These are phyloP conservation scores for Alectura lathami DNA, from an alignment of 2,113 vertebrate genomes.

Conservation along the genomic window DNA sequence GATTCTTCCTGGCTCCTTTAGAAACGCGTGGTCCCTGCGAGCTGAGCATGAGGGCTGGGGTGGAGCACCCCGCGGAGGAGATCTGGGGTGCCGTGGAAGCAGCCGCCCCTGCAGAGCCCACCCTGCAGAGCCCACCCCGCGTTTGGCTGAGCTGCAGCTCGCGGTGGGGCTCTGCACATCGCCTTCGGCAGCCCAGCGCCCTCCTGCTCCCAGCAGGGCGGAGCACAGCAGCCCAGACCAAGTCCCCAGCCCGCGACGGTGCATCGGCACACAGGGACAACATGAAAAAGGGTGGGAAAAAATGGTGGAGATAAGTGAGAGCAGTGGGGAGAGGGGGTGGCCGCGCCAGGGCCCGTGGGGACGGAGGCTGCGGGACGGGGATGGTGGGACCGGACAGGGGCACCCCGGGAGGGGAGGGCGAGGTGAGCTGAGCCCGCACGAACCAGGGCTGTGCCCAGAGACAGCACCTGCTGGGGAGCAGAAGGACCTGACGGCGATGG, in stretches of 20 bases:
- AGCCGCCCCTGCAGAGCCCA: not conserved
- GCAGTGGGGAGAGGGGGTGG: not conserved
- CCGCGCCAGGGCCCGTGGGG: rapidly evolving
- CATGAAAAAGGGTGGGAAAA: not conserved
- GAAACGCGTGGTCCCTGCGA: not conserved
- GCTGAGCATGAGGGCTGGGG: no score
- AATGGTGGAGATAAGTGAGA: rapidly evolving
- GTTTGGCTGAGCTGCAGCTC: not conserved
- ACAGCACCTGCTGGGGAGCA: rapidly evolving
- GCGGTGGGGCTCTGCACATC: rapidly evolving
- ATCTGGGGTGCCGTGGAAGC: rapidly evolving
- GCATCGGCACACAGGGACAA: rapidly evolving
- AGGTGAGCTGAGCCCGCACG: not conserved
- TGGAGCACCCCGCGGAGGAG: not conserved
- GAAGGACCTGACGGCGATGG: not conserved
- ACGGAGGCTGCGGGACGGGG: rapidly evolving
- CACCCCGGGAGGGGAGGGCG: not conserved
- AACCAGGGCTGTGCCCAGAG: not conserved
- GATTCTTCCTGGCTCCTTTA: not conserved
- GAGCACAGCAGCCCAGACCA: not conserved
- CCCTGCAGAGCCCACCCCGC: not conserved
- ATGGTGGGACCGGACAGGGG: rapidly evolving
- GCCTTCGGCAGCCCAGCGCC: rapidly evolving
- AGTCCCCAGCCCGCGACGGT: rapidly evolving
- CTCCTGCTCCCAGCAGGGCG: not conserved